A percentile compares a stretch with the other conserved stretches of the same genome.
These are phyloP conservation scores for Montipora foliosa DNA, from an alignment of 64 coral and sea anemone genomes.

Conservation along the genomic window DNA sequence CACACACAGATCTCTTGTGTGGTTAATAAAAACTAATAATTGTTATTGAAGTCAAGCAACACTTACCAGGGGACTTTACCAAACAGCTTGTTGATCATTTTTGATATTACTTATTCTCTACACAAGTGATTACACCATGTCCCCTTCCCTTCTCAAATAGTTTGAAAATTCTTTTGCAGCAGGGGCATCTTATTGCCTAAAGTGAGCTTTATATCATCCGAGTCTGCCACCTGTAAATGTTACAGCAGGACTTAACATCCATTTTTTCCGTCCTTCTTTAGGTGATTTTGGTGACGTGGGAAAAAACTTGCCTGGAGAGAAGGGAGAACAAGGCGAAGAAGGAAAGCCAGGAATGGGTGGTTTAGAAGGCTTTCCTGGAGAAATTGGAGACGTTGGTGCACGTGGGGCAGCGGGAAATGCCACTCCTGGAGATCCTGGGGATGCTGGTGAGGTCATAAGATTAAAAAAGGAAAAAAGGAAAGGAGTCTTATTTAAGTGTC, in stretches of 20 bases:
- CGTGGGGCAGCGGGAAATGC: slow-evolving; percentile 6
- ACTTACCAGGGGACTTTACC: no score
- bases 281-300: slow-evolving; percentile 24
- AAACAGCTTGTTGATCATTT: no score
- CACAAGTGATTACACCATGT: no score
- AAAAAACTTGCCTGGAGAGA: background rate
- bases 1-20: no score
- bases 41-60: no score
- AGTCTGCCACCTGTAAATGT: background rate
- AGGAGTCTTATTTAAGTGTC: no score
- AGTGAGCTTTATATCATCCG: no score
- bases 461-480: background rate
- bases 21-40: no score
- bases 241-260: background rate
- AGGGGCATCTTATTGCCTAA: no score
- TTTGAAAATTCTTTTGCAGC: no score
- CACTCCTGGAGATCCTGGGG: slow-evolving; percentile 48
- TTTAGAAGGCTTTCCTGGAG: background rate
- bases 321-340: background rate
- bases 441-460: background rate
- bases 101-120: no score
- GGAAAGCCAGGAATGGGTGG: slow-evolving; percentile 15
- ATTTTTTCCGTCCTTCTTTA: background rate
- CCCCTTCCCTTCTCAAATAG: no score
- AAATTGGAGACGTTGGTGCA: background rate